Percentiles rank a stretch among this genome's conserved stretches.
These are phyloP conservation scores for Smutsia gigantea DNA, from an alignment of 2,797 vertebrate genomes.

Conservation along the genomic window DNA sequence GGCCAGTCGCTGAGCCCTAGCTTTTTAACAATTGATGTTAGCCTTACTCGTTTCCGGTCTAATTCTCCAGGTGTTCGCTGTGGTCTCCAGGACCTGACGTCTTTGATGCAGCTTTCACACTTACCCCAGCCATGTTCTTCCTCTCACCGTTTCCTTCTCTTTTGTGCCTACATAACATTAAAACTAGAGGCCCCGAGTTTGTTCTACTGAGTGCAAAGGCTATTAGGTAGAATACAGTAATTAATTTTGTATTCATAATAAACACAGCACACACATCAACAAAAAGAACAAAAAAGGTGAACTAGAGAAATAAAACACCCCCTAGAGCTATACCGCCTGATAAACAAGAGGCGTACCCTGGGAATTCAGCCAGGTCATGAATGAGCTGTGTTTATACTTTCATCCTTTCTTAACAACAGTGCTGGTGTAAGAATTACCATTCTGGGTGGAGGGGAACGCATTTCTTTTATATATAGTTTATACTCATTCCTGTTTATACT, in stretches of 20 bases:
- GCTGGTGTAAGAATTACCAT: neutral
- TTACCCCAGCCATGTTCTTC: neutral
- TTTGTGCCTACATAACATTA: neutral
- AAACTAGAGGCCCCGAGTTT: neutral
- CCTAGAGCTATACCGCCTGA: neutral
- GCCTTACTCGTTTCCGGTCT: neutral
- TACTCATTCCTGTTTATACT: neutral
- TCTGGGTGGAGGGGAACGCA: neutral
- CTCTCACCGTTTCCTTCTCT: neutral
- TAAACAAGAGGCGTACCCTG: neutral
- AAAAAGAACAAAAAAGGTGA: neutral
- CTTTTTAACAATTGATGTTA: neutral
- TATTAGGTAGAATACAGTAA: neutral
- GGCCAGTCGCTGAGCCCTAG: no score
- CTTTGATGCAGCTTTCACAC: neutral
- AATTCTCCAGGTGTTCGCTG: neutral
- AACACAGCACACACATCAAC: neutral
- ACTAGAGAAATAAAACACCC: neutral
- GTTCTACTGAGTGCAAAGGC: neutral
- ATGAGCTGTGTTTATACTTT: neutral
- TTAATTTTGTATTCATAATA: neutral
- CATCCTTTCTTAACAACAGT: neutral
- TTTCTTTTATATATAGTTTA: neutral
- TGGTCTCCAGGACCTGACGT: neutral
- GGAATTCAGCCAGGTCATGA: neutral